phyloP scores from a whole-genome alignment of 1,140 invertebrate species.

The Drosophila funebris region DNA sequence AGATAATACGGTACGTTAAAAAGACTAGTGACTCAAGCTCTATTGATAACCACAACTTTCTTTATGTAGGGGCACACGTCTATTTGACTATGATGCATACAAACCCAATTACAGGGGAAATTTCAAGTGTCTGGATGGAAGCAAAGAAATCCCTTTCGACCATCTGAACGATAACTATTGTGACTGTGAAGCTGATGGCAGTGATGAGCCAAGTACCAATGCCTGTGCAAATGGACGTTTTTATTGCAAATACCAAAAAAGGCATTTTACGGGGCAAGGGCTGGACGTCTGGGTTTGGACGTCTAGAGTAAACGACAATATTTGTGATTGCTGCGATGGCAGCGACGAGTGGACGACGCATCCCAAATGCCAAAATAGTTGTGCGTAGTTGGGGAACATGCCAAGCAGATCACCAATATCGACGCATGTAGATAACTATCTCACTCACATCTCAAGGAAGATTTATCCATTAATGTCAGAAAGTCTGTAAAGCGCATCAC shows the following conservation, averaged over 20 bases:
- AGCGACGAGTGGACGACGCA: conserved; percentile 87
- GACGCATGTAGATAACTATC: conserved; percentile 13
- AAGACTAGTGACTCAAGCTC: too few species aligned
- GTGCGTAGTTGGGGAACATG: conserved; percentile 55
- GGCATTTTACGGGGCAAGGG: conserved; percentile 81
- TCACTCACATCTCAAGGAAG: conserved; percentile 49
- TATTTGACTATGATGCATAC: conserved; percentile 81
- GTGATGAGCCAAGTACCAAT: conserved; percentile 95
- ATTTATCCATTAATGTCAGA: conserved; percentile 36
- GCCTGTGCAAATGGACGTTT: conserved; percentile 94
- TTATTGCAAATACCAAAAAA: conserved; percentile 85
- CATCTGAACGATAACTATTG: conserved; percentile 97
- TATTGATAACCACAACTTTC: neutral
- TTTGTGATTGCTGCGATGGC: conserved; percentile 96
- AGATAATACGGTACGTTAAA: conserved; percentile 68
- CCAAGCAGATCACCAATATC: conserved; percentile 10
- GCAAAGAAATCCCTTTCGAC: conserved; percentile 81
- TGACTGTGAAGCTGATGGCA: conserved; percentile 93
- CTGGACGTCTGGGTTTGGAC: conserved; percentile 84
- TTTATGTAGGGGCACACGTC: conserved; percentile 67
- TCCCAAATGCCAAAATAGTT: conserved; percentile 62
- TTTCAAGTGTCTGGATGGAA: conserved; percentile 77
- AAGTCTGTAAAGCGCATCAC: conserved; percentile 63
- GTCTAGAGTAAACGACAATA: conserved; percentile 94
- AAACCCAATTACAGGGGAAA: conserved; percentile 75